Conservation (phyloP, 2,888 invertebrate genomes). For the Bhutanitis thaidina region DNA sequence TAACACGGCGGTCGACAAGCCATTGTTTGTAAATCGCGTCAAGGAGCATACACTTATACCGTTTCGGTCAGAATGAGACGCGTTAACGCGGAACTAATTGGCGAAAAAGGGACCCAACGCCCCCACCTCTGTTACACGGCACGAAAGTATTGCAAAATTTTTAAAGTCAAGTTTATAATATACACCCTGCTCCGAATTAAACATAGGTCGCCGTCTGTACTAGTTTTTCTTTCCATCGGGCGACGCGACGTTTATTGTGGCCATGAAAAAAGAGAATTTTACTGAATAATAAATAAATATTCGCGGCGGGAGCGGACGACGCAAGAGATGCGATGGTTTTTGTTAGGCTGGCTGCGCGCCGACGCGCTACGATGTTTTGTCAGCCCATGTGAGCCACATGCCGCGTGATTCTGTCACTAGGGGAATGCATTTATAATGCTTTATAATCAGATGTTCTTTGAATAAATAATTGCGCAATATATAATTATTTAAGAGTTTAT, state of each 20-base stretch:
- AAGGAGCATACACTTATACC: conserved; percentile 50
- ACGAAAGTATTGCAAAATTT: conserved; percentile 44
- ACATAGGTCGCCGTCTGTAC: conserved; percentile 34
- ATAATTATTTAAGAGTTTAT: no score
- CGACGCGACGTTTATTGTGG: conserved; percentile 44
- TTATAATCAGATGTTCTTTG: conserved; percentile 1
- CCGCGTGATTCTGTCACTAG: conserved; percentile 34
- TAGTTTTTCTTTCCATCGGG: conserved; percentile 37
- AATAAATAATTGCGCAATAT: background rate
- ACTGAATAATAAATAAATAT: conserved; percentile 48
- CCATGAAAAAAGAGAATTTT: conserved; percentile 44
- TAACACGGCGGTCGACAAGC: conserved; percentile 67
- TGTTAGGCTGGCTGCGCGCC: conserved; percentile 34
- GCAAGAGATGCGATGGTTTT: conserved; percentile 54
- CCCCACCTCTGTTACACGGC: conserved; percentile 26
- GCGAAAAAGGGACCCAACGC: conserved; percentile 38
- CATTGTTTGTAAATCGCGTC: conserved; percentile 77
- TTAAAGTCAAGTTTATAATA: conserved; percentile 48
- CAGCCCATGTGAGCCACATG: conserved; percentile 29
- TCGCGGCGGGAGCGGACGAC: conserved; percentile 32
- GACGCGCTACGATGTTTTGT: conserved; percentile 40
- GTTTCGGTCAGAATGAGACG: conserved; percentile 30
- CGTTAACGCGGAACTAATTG: conserved; percentile 15
- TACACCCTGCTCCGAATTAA: conserved; percentile 33
- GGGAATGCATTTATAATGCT: conserved; percentile 29